Conservation (phyloP, 2,113 vertebrate genomes). For the Perccottus glenii region DNA sequence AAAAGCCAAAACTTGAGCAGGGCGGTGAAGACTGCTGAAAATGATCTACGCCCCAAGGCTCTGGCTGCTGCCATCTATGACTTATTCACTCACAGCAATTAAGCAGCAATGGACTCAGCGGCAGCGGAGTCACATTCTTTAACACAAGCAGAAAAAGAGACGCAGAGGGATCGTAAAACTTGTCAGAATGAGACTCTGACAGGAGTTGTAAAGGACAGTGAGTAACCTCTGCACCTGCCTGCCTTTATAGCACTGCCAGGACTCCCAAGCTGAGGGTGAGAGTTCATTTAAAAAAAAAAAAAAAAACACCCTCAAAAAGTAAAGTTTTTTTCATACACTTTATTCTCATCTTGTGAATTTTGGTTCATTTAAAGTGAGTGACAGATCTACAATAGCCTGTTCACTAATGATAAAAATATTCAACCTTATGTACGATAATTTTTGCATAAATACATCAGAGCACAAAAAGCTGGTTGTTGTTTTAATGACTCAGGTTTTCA, state of each 20-base stretch:
- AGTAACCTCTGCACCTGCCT: slow-evolving; percentile 4
- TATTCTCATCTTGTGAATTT: no score
- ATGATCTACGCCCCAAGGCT: slow-evolving; percentile 68
- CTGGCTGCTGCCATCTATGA: slow-evolving; percentile 60
- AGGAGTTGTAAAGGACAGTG: slow-evolving; percentile 46
- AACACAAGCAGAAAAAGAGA: slow-evolving; percentile 13
- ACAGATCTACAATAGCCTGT: no score
- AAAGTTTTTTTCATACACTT: not conserved
- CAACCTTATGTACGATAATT: no score
- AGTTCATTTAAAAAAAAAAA: slow-evolving; percentile 3
- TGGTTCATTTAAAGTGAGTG: no score
- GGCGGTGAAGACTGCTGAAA: slow-evolving; percentile 62
- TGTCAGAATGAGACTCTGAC: slow-evolving; percentile 66
- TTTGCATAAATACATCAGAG: no score
- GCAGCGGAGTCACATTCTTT: slow-evolving; percentile 68
- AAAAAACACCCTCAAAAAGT: no score
- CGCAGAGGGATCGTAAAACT: slow-evolving; percentile 42
- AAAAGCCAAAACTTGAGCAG: slow-evolving; percentile 63
- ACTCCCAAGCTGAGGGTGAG: not conserved
- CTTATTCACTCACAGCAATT: slow-evolving; percentile 75
- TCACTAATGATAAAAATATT: no score
- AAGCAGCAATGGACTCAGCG: slow-evolving; percentile 64
- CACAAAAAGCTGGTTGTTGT: no score
- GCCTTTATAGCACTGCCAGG: slow-evolving; percentile 13
- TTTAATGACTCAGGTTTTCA: no score